phyloP scores from a whole-genome alignment of 1,140 invertebrate genomes.

The Leptopilina clavipes region DNA sequence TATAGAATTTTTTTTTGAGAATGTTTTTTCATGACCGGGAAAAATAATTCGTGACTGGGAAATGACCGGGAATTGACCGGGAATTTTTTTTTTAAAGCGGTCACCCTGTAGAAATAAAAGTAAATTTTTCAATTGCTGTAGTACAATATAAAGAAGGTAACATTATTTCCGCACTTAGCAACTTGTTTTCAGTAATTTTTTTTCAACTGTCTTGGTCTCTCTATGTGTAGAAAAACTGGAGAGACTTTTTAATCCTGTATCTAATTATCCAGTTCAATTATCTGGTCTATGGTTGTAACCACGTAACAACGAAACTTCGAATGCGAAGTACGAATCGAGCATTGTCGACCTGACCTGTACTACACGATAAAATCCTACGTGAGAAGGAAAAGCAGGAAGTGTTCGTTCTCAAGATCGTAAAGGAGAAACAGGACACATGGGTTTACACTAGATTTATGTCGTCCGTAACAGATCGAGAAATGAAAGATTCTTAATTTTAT shows the following conservation, averaged over 20 bases:
- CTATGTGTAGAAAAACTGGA: too few relatives aligned
- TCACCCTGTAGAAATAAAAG: too few relatives aligned
- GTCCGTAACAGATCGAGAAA: background rate
- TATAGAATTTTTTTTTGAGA: too few relatives aligned
- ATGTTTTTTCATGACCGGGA: too few relatives aligned
- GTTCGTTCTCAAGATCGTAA: conserved; percentile 44
- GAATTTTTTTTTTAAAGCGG: too few relatives aligned
- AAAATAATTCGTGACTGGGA: too few relatives aligned
- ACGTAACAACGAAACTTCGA: conserved; percentile 44
- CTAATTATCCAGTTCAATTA: conserved; percentile 35
- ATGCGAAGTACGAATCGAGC: conserved; percentile 44
- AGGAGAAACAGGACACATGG: conserved; percentile 14
- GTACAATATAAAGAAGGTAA: too few relatives aligned
- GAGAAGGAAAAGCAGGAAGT: conserved; percentile 39
- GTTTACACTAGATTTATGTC: conserved; percentile 1
- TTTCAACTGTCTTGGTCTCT: too few relatives aligned
- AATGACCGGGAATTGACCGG: too few relatives aligned
- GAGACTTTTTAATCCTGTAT: conserved; percentile 41
- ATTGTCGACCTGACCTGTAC: conserved; percentile 39
- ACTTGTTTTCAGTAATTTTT: too few relatives aligned
- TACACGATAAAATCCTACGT: conserved; percentile 35
- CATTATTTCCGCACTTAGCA: too few relatives aligned
- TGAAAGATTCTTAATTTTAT: background rate
- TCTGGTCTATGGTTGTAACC: conserved; percentile 22
- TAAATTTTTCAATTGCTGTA: too few relatives aligned